Evolutionary conservation across 2,113 vertebrate genomes (phyloP).

Genomic region (Regulus satrapa): DNA sequence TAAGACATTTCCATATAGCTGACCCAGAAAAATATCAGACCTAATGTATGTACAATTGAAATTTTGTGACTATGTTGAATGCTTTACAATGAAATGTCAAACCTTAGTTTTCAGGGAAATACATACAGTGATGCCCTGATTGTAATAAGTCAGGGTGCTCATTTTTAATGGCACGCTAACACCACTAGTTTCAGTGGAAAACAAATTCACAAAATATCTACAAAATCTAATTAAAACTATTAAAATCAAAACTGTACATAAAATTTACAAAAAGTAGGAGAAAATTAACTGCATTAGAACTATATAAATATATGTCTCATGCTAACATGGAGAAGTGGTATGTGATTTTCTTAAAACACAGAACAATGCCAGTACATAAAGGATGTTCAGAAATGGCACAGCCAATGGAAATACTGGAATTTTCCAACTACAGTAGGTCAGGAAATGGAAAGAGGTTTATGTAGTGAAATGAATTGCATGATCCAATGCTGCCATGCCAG

Average conservation of each 20-base stretch:
- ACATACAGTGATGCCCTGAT: slow-evolving; percentile 75
- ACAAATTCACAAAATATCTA: slow-evolving; percentile 89
- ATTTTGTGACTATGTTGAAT: slow-evolving; percentile 65
- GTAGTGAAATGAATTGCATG: slow-evolving; percentile 50
- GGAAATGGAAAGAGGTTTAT: slow-evolving; percentile 57
- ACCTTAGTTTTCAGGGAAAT: slow-evolving; percentile 45
- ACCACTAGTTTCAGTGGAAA: slow-evolving; percentile 74
- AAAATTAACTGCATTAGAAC: slow-evolving; percentile 79
- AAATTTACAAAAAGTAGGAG: slow-evolving; percentile 88
- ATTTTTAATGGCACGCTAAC: slow-evolving; percentile 78
- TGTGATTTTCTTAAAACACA: slow-evolving; percentile 53
- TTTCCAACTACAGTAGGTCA: slow-evolving; percentile 29
- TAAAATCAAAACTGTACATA: slow-evolving; percentile 99
- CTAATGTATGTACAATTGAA: slow-evolving; percentile 75
- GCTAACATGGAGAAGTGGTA: slow-evolving; percentile 72
- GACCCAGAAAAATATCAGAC: slow-evolving; percentile 72
- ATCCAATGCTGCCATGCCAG: slow-evolving; percentile 64
- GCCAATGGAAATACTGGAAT: slow-evolving; percentile 45
- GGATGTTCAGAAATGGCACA: slow-evolving; percentile 53
- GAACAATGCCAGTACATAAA: slow-evolving; percentile 65
- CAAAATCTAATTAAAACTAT: slow-evolving; percentile 89
- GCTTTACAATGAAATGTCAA: slow-evolving; percentile 66
- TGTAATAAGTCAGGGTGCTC: slow-evolving; percentile 66
- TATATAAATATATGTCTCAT: slow-evolving; percentile 88
- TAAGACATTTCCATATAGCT: slow-evolving; percentile 80